These are phyloP conservation scores for Urocyon cinereoargenteus DNA, from an alignment of 2,797 vertebrate genomes.

Conservation along the genomic window DNA sequence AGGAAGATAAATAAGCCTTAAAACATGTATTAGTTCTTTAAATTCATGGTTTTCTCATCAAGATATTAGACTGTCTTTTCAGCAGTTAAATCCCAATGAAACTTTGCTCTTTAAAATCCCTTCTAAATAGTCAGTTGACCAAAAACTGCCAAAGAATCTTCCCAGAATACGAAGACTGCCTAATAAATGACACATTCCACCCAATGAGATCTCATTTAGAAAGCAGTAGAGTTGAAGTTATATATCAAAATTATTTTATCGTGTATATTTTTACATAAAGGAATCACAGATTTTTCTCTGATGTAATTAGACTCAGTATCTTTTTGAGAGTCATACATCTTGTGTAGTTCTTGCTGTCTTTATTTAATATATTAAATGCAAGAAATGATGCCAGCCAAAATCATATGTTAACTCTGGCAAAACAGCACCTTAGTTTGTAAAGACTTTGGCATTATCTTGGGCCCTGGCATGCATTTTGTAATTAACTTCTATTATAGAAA, in stretches of 20 bases:
- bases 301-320: background rate
- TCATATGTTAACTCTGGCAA: background rate
- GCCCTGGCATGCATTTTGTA: background rate
- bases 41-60: background rate
- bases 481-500: background rate
- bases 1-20: background rate
- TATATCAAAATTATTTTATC: background rate
- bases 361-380: background rate
- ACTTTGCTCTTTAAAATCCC: background rate
- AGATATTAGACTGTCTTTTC: background rate
- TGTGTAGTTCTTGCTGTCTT: background rate
- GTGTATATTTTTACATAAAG: background rate
- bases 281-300: conserved; percentile 4
- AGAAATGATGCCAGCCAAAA: background rate
- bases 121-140: conserved; percentile 57
- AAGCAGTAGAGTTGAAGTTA: background rate
- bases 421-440: background rate
- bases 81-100: background rate
- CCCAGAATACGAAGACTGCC: background rate
- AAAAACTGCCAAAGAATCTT: conserved; percentile 78
- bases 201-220: background rate
- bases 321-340: background rate
- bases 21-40: background rate
- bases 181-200: background rate
- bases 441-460: background rate